Evolutionary conservation across 2,113 vertebrate species (phyloP).

Genomic region (Sinocyclocheilus anshuiensis): DNA sequence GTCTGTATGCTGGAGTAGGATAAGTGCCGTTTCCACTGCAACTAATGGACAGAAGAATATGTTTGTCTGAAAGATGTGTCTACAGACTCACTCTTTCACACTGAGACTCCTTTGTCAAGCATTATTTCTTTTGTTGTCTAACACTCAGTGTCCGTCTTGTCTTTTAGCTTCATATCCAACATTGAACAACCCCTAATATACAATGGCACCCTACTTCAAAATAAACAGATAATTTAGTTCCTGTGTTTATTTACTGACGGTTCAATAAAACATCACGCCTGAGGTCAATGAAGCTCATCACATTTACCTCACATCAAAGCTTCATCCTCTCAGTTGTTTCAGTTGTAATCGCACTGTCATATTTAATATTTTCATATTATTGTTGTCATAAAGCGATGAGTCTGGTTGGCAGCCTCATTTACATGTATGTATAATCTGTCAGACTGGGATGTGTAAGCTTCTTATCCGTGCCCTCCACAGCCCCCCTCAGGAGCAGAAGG

Average conservation of each 20-base stretch:
- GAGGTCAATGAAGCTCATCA: not conserved
- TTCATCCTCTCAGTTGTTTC: not conserved
- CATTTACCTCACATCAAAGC: not conserved
- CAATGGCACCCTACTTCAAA: not conserved
- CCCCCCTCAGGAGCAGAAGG: conserved; percentile 42
- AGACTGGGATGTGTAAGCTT: conserved; percentile 39
- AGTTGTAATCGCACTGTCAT: conserved; percentile 26
- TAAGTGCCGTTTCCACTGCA: not conserved
- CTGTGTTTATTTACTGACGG: not conserved
- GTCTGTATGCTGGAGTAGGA: not conserved
- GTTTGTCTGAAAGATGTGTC: not conserved
- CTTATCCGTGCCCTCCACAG: conserved; percentile 41
- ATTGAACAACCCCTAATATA: not conserved
- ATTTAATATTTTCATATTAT: conserved; percentile 5
- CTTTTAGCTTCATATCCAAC: not conserved
- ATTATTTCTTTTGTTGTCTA: conserved; percentile 2
- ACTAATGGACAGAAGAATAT: conserved; percentile 24
- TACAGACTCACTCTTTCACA: too few species aligned
- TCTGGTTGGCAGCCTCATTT: conserved; percentile 23
- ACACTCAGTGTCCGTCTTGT: not conserved
- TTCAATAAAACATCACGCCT: not conserved
- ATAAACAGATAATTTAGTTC: not conserved
- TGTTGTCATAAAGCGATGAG: conserved; percentile 10
- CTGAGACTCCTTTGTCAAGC: too few species aligned
- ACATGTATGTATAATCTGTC: conserved; percentile 46